These are phyloP conservation scores for Gymnogyps californianus DNA, from an alignment of 2,113 vertebrate species.

Conservation along the genomic window DNA sequence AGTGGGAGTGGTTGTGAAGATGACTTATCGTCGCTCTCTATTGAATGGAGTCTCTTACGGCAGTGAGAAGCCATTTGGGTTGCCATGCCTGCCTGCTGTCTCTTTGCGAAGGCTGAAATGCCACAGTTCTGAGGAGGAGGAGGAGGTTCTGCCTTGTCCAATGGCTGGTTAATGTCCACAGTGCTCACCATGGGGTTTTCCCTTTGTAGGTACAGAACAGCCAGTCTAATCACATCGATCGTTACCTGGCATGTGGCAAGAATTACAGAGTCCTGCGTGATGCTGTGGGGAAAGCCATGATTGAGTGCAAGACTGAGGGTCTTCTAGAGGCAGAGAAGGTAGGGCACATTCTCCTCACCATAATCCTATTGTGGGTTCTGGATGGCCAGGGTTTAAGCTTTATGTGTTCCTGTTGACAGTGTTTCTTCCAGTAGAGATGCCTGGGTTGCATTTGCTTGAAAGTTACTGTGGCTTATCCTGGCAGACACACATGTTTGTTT, in stretches of 20 bases:
- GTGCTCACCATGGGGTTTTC: neutral
- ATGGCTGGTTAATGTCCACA: neutral
- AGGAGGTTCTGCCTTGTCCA: neutral
- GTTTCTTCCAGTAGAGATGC: neutral
- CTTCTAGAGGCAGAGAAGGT: conserved; percentile 76
- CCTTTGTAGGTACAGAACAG: conserved; percentile 36
- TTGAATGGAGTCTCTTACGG: neutral
- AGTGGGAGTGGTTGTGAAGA: neutral
- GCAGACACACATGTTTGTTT: neutral
- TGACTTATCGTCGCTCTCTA: neutral
- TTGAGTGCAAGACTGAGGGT: conserved; percentile 61
- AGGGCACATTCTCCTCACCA: neutral
- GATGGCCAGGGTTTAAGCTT: neutral
- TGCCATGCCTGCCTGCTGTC: neutral
- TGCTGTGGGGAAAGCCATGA: conserved; percentile 73
- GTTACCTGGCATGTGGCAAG: conserved; percentile 80
- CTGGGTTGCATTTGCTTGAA: neutral
- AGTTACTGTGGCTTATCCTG: neutral
- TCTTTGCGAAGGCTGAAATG: neutral
- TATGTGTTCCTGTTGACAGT: neutral
- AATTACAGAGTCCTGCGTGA: conserved; percentile 83
- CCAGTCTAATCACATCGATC: conserved; percentile 74
- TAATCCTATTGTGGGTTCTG: neutral
- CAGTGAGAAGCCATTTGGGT: neutral
- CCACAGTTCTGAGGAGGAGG: neutral